Base-by-base conservation (phyloP, 2,888 invertebrate genomes). In the Limenitis camilla region DNA sequence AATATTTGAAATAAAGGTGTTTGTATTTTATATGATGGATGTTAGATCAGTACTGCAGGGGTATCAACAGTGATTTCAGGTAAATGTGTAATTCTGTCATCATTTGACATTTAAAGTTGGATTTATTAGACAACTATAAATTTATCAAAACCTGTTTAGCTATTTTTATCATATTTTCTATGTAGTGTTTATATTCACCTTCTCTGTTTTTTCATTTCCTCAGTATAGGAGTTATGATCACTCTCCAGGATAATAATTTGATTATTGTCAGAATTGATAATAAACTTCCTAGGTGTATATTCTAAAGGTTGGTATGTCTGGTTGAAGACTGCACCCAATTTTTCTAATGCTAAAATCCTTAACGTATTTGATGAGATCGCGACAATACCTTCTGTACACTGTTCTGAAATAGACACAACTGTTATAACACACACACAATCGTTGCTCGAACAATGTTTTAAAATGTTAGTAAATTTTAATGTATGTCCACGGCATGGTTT, bases 371-470 rank as follows among this genome's bases (percentile, higher is more conserved):
- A 96, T 0, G 98, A 97, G 75, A 99, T 99, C 0, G 99, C 99
- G 0, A 99, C 99, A 64, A 99, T 97, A 62, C 99, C 99, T 81
- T 99, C 99, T 0, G 98, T 97, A 88, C 99, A 99, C 80, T 99
- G 99, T 81, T 99, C 99, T 62, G 76, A 55, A 70, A 77, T 61
- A 8, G 56, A 57, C 4, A 45, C 11, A 35, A 32, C 8, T 8
- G 4, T 5, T 11, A 30, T 40, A 40, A 40, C 10, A 9, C 28
- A 8, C 5, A n/a, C 5, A 9, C 27, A 27, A 28, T 3, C 5
- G 27, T 29, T 40, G 40, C 9, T 19, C 19, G 5, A n/a, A n/a
- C n/a, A 35, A 35, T 10, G 1, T 4, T n/a, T 10, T 35, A 35
- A n/a, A 35, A n/a, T 6, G 5, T 6, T n/a, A 6, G 5, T n/a